Evolutionary conservation across 92 coral and sea anemone genomes (phyloP).

Genomic region (Zoanthus sansibaricus): DNA sequence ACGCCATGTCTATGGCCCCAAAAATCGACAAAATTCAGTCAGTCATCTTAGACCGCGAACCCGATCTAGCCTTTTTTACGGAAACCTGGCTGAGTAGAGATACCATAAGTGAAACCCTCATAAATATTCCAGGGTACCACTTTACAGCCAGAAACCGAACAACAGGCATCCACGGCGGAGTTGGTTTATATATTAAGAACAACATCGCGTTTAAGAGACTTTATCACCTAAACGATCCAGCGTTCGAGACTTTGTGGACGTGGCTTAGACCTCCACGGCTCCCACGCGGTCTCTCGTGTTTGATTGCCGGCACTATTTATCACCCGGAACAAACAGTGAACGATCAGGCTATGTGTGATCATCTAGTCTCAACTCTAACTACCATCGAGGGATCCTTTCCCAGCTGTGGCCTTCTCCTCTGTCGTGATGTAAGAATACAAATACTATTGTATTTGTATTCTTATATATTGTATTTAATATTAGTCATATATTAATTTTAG

Average conservation of each 20-base stretch:
- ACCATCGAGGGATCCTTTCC: conserved; percentile 66
- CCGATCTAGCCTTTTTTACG: not conserved
- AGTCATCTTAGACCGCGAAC: not conserved
- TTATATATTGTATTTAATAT: too few species aligned
- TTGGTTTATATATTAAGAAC: not conserved
- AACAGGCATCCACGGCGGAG: conserved; percentile 2
- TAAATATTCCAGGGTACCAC: not conserved
- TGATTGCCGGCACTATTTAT: conserved; percentile 44
- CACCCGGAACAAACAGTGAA: conserved; percentile 33
- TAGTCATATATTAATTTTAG: too few species aligned
- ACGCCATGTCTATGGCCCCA: too few species aligned
- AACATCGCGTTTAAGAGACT: not conserved
- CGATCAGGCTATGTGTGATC: conserved; percentile 43
- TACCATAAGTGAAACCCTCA: not conserved
- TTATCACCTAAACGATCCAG: too few species aligned
- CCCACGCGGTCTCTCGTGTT: conserved; percentile 52
- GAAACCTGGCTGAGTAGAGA: not conserved
- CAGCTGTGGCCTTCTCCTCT: conserved; percentile 63
- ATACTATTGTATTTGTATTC: too few species aligned
- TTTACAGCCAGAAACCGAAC: conserved; percentile 1
- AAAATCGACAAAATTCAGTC: not conserved
- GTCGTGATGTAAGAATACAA: too few species aligned
- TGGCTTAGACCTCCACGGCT: not conserved
- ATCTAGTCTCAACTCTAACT: conserved; percentile 44
- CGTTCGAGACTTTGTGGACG: too few species aligned